Evolutionary conservation across 2,797 vertebrate species (phyloP).

Genomic region (Petrocephalus sullivani): DNA sequence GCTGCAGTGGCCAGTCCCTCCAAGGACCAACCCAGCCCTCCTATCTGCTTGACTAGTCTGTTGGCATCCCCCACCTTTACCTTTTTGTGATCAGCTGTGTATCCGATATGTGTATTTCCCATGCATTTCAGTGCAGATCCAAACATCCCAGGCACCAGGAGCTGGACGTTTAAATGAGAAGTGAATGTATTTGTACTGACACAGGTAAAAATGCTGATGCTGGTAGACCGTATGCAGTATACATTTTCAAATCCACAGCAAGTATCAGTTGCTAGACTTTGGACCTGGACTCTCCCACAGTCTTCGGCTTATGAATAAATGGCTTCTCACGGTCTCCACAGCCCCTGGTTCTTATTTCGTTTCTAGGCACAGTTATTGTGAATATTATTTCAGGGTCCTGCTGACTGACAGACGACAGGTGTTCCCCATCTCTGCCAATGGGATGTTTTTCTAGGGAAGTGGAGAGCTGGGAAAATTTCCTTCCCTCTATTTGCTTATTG

Average conservation of each 20-base stretch:
- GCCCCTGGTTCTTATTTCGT: not conserved
- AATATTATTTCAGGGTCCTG: slow-evolving; percentile 31
- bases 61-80: not conserved
- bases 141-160: not conserved
- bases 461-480: slow-evolving; percentile 41
- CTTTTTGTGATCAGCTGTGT: not conserved
- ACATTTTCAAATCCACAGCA: not conserved
- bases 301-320: not conserved
- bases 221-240: not conserved
- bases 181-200: not conserved
- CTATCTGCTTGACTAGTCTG: not conserved
- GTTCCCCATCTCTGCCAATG: slow-evolving; percentile 25
- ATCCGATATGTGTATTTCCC: not conserved
- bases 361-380: slow-evolving; percentile 44
- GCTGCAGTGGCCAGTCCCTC: not conserved
- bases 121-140: not conserved
- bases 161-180: not conserved
- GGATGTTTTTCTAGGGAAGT: not conserved
- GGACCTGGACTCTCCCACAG: not conserved
- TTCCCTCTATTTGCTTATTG: slow-evolving; percentile 45
- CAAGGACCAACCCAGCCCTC: not conserved
- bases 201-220: not conserved
- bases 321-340: not conserved
- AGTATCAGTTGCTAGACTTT: not conserved
- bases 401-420: slow-evolving; percentile 51